Conservation (phyloP, 2,888 invertebrate genomes). For the Timandra comae region DNA sequence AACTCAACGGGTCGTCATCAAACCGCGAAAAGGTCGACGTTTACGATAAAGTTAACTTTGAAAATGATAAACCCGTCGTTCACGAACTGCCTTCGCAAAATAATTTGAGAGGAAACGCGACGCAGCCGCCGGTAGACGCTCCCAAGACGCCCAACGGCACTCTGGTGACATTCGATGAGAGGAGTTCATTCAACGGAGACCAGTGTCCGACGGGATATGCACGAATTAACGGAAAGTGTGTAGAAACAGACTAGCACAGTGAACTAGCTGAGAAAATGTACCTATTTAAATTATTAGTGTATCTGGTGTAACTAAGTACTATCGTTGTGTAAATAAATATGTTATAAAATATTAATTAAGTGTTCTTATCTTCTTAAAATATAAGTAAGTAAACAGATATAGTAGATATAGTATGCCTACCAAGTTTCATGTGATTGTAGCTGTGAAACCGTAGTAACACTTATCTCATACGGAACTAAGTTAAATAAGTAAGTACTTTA, state of each 20-base stretch:
- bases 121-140: constrained; percentile 15
- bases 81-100: not conserved
- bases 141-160: constrained; percentile 18
- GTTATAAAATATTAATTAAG: no score
- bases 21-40: not conserved
- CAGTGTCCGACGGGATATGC: constrained; percentile 41
- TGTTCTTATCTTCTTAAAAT: no score
- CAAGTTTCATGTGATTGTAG: no score
- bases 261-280: no score
- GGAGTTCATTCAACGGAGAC: constrained; percentile 45
- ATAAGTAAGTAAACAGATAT: no score
- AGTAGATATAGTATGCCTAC: no score
- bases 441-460: no score
- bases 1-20: no score
- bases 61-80: not conserved
- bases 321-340: no score
- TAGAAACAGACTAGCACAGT: constrained; percentile 28
- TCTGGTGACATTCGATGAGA: constrained; percentile 32
- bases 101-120: constrained; percentile 2
- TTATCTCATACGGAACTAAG: no score
- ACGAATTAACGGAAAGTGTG: constrained; percentile 44
- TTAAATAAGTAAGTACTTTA: no score
- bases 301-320: not conserved
- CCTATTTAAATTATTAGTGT: no score
- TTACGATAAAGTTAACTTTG: not conserved